These are phyloP conservation scores for Ectobius pallidus DNA, from an alignment of 2,888 invertebrate species.

Conservation along the genomic window DNA sequence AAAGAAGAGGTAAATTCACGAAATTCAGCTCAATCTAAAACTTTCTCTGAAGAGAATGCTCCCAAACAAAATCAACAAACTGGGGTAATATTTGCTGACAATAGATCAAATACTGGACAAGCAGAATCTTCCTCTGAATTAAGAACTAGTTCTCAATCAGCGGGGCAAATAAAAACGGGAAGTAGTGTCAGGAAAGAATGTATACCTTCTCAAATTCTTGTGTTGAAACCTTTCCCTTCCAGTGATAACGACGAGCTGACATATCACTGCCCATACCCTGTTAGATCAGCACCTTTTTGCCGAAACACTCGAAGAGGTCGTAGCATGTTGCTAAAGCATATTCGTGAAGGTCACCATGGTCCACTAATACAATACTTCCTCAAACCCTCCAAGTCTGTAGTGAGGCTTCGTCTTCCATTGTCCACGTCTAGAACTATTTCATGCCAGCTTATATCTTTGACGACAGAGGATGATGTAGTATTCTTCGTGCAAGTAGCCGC, in stretches of 20 bases:
- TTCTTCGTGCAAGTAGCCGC: conserved; percentile 21
- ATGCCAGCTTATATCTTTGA: background rate
- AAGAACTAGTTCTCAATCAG: conserved; percentile 27
- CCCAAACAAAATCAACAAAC: background rate
- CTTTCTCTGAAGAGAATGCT: conserved; percentile 5
- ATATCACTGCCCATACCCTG: conserved; percentile 32
- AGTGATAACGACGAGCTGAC: background rate
- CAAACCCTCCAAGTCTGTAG: background rate
- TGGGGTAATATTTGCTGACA: background rate
- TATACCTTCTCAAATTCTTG: background rate
- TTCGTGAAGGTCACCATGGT: conserved; percentile 35
- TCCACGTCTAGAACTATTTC: background rate
- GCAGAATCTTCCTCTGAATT: background rate
- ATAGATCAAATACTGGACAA: background rate
- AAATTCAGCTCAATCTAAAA: background rate
- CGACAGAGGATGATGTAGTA: background rate
- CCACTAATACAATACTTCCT: conserved; percentile 39
- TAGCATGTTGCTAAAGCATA: conserved; percentile 21
- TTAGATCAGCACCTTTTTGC: conserved; percentile 7
- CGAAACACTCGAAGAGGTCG: background rate
- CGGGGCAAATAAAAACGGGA: conserved; percentile 28
- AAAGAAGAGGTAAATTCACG: too few relatives aligned
- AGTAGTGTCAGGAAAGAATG: too few relatives aligned
- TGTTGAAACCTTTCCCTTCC: background rate
- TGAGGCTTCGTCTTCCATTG: conserved; percentile 7